A percentile compares a stretch with the other conserved stretches of the same genome.
Evolutionary conservation across 2,113 vertebrate genomes (phyloP).

Genomic region (Hyperoodon ampullatus): DNA sequence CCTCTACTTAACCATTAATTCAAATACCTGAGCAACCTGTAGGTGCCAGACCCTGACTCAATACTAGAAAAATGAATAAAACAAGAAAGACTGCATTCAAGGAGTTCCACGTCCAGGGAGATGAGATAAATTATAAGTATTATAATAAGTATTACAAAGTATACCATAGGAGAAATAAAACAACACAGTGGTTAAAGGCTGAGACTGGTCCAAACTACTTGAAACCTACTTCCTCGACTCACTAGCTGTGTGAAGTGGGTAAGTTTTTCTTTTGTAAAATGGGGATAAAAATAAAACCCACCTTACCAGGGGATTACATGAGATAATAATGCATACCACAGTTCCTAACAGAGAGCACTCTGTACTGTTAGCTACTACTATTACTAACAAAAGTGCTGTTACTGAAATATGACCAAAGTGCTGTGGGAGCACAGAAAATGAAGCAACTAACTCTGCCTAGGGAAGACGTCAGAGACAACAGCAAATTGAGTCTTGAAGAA

Average conservation of each 20-base stretch:
- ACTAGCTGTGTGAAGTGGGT: background rate
- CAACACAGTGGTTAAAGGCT: background rate
- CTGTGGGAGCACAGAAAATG: background rate
- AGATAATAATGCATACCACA: background rate
- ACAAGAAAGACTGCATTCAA: constrained; percentile 6
- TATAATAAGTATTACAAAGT: background rate
- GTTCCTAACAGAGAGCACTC: background rate
- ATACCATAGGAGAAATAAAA: background rate
- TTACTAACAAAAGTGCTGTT: background rate
- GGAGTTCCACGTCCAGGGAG: background rate
- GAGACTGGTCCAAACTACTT: background rate
- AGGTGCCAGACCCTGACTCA: background rate
- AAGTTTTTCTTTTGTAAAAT: background rate
- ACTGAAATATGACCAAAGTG: background rate
- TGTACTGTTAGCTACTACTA: background rate
- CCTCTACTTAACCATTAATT: constrained; percentile 22
- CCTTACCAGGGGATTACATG: background rate
- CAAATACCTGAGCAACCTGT: constrained; percentile 8
- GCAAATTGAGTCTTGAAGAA: background rate
- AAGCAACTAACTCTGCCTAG: background rate
- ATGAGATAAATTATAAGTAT: background rate
- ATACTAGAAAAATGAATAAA: background rate
- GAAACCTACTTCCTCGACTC: background rate
- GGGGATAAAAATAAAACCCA: background rate
- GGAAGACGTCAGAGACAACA: background rate